Evolutionary conservation across 2,888 invertebrate genomes (phyloP), one percentile per base, ranked within the genome.

Genomic region (Endotricha flammealis): DNA sequence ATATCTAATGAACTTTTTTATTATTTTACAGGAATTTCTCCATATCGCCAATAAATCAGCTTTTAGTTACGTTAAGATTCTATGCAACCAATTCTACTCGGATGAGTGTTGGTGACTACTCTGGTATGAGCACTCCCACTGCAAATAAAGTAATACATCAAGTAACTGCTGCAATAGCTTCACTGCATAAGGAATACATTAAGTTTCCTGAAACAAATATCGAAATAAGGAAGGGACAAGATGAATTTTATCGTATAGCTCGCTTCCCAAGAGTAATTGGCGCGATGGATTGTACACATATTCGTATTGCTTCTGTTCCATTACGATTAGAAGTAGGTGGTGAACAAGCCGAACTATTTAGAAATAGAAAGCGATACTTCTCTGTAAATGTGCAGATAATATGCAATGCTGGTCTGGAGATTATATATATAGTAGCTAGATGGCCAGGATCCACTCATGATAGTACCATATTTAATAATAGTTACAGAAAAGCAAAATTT

Each of bases 401-500:
- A 13, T 24, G 32, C 14, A 32, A 32, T 14, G 25, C 32, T 1
- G 25, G 25, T 9, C 5, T 32, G 4, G 32, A 32, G 10, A 32
- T 32, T 9, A 24, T 6, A 14, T n/a, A n/a, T n/a, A n/a, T n/a
- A n/a, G n/a, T n/a, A n/a, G n/a, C n/a, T n/a, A n/a, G n/a, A n/a
- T n/a, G 32, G 25, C 32, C 32, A 9, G 24, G 32, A 14, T 32
- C 32, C 9, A 2, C 9, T 10, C 32, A 32, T 24, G 32, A 32
- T 10, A 32, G 25, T 7, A 13, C 32, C 1, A 32, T 32, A 14
- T 32, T 32, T 12, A 32, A 32, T 10, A 32, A 32, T 25, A 8
- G 24, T 13, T 24, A 22, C n/a, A 41, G 39, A 22, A 32, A 41
- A 22, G 36, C 39, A 23, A 32, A 29, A n/a, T 44, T 48, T 29